These are phyloP conservation scores for Crotalus horridus DNA, from an alignment of 2,113 vertebrate genomes.

Conservation along the genomic window DNA sequence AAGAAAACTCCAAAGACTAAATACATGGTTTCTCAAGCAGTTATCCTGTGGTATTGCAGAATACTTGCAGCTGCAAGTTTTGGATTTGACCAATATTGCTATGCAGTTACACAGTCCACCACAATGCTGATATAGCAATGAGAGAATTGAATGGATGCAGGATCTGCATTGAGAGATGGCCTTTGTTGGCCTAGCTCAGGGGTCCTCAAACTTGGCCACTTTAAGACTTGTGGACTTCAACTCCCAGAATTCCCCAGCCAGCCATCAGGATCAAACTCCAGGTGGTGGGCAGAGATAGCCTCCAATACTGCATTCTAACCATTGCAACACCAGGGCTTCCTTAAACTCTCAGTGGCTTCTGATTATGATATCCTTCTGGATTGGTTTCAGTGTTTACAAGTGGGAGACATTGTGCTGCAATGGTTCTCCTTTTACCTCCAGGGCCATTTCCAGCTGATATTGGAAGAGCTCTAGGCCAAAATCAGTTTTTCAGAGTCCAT, in stretches of 20 bases:
- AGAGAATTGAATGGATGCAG: neutral
- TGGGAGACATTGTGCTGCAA: neutral
- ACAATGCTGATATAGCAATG: neutral
- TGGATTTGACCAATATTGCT: neutral
- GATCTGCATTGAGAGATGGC: neutral
- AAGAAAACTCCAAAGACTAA: neutral
- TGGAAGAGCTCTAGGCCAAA: neutral
- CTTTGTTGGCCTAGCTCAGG: neutral
- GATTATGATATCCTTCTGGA: neutral
- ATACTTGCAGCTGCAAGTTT: neutral
- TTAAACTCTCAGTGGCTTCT: neutral
- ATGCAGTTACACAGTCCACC: neutral
- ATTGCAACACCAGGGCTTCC: neutral
- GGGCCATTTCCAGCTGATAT: too few species aligned
- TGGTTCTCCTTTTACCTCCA: neutral
- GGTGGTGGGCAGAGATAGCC: neutral
- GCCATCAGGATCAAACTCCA: neutral
- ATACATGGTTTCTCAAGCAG: neutral
- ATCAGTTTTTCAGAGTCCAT: neutral
- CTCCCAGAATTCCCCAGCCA: too few species aligned
- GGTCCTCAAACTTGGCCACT: too few species aligned
- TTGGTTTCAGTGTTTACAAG: neutral
- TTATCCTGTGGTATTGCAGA: neutral
- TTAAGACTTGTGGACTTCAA: too few species aligned
- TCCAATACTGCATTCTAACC: neutral